These are phyloP conservation scores for Mimumesa dahlbomi DNA, from an alignment of 2,888 invertebrate species.

Conservation along the genomic window DNA sequence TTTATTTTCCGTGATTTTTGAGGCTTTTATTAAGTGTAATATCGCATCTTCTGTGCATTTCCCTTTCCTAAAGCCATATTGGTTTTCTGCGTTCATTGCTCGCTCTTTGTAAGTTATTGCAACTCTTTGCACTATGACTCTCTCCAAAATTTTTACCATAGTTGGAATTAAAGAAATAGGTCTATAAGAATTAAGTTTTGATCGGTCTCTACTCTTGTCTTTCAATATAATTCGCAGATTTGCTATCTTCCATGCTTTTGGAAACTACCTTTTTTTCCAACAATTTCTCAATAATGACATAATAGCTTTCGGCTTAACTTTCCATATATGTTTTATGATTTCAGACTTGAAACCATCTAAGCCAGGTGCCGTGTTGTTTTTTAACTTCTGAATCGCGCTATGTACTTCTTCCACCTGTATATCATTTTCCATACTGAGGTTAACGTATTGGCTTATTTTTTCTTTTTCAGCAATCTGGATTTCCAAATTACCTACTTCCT, in stretches of 20 bases:
- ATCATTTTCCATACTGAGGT: background rate
- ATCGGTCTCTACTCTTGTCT: background rate
- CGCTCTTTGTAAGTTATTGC: background rate
- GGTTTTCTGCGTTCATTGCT: background rate
- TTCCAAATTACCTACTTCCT: background rate
- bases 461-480: background rate
- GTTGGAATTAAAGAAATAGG: conserved; percentile 13
- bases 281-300: conserved; percentile 1
- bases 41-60: background rate
- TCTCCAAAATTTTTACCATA: conserved; percentile 10
- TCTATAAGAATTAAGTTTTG: conserved; percentile 1
- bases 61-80: conserved; percentile 6
- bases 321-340: background rate
- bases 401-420: background rate
- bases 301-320: background rate
- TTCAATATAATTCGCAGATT: conserved; percentile 5
- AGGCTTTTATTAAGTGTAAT: background rate
- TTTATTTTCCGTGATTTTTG: background rate
- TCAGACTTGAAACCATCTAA: background rate
- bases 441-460: background rate
- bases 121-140: conserved; percentile 2
- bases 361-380: conserved; percentile 13
- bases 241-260: conserved; percentile 11
- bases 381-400: background rate
- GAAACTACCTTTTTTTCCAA: background rate